phyloP scores from a whole-genome alignment of 30 jellyfish, hydroid and myxozoan genomes.

The Pseudorhiza aurosa region DNA sequence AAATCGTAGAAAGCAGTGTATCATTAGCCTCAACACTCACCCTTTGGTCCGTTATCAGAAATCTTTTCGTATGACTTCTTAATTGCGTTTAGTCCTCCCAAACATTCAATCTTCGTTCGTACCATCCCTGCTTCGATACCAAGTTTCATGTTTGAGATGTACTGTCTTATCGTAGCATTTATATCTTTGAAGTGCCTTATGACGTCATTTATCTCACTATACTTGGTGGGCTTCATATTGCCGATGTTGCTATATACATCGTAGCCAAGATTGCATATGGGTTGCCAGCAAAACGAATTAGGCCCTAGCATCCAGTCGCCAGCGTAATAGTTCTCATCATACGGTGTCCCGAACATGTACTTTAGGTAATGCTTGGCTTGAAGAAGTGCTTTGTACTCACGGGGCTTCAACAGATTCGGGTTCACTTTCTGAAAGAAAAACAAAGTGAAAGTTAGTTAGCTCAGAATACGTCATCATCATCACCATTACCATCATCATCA shows the following conservation, averaged over 20 bases:
- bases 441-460: too few species aligned
- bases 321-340: constrained; percentile 74
- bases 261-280: constrained; percentile 77
- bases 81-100: constrained; percentile 84
- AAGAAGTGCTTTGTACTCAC: constrained; percentile 89
- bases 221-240: constrained; percentile 64
- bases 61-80: constrained; percentile 58
- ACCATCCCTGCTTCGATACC: constrained; percentile 93
- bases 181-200: constrained; percentile 61
- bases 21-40: constrained; percentile 17
- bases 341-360: constrained; percentile 77
- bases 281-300: constrained; percentile 84
- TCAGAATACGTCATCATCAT: too few species aligned
- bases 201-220: constrained; percentile 63
- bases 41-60: constrained; percentile 74
- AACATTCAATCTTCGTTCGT: constrained; percentile 80
- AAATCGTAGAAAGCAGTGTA: background rate
- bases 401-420: constrained; percentile 67
- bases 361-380: constrained; percentile 82
- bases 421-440: constrained; percentile 74
- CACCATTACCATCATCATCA: too few species aligned
- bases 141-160: constrained; percentile 79
- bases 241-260: constrained; percentile 72
- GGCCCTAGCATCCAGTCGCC: constrained; percentile 98
- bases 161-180: constrained; percentile 62